Evolutionary conservation across 2,888 invertebrate genomes (phyloP).

Genomic region (Agonopterix subpropinquella): DNA sequence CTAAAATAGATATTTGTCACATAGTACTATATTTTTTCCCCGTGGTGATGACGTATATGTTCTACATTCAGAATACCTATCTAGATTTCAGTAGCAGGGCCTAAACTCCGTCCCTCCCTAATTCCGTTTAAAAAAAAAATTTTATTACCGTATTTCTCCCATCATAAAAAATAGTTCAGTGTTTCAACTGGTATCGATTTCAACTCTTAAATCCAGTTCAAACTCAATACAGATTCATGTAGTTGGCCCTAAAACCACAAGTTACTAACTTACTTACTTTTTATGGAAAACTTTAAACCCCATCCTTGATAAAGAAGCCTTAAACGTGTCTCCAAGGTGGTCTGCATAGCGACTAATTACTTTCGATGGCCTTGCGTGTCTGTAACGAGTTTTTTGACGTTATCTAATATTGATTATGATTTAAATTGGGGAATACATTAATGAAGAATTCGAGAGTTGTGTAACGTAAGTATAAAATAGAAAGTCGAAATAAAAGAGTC

Average conservation of each 20-base stretch:
- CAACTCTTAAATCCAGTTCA: no score
- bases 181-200: no score
- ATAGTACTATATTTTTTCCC: no score
- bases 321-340: constrained; percentile 50
- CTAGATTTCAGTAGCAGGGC: no score
- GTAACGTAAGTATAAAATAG: constrained; percentile 35
- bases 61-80: no score
- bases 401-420: constrained; percentile 35
- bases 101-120: no score
- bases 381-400: constrained; percentile 27
- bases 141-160: no score
- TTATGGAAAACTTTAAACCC: constrained; percentile 13
- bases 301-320: constrained; percentile 36
- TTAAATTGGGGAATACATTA: constrained; percentile 34
- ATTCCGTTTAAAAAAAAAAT: no score
- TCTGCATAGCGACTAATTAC: constrained; percentile 40
- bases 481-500: constrained; percentile 34
- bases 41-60: no score
- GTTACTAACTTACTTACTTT: neutral
- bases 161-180: no score
- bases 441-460: constrained; percentile 20
- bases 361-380: constrained; percentile 46
- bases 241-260: neutral
- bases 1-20: no score
- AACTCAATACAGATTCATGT: no score